phyloP scores from a whole-genome alignment of 2,797 vertebrate genomes.

The Oryzias sinensis region DNA sequence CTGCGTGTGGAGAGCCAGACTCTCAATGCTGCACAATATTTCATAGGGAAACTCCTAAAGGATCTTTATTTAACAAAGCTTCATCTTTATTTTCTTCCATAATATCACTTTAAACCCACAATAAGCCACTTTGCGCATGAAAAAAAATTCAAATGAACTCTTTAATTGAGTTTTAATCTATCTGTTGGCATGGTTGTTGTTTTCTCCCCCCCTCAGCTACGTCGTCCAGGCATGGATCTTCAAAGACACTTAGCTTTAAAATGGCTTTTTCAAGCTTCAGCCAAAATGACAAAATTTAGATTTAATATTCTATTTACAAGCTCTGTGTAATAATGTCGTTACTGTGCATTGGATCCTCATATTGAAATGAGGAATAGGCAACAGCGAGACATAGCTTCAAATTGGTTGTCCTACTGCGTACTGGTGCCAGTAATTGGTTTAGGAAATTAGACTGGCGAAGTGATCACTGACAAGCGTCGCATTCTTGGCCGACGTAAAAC shows the following conservation, averaged over 20 bases:
- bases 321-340: slow-evolving; percentile 59
- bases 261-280: slow-evolving; percentile 48
- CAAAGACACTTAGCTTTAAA: slow-evolving; percentile 36
- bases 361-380: slow-evolving; percentile 66
- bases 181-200: slow-evolving; percentile 40
- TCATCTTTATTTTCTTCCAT: slow-evolving; percentile 15
- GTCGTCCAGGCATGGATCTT: slow-evolving; percentile 17
- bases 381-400: slow-evolving; percentile 51
- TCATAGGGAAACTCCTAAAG: not conserved
- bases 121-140: slow-evolving; percentile 48
- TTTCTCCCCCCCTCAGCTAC: slow-evolving; percentile 34
- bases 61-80: not conserved
- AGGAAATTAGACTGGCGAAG: slow-evolving; percentile 72
- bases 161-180: slow-evolving; percentile 55
- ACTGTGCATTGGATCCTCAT: slow-evolving; percentile 53
- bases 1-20: not conserved
- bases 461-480: slow-evolving; percentile 81
- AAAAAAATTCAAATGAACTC: slow-evolving; percentile 55
- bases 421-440: slow-evolving; percentile 65
- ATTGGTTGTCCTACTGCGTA: slow-evolving; percentile 61
- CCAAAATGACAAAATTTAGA: slow-evolving; percentile 60
- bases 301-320: slow-evolving; percentile 71
- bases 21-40: slow-evolving; percentile 19
- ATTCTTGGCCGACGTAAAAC: slow-evolving; percentile 23
- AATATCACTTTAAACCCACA: slow-evolving; percentile 32